phyloP scores from a whole-genome alignment of 2,888 invertebrate species.

The Flexamia atlantica region DNA sequence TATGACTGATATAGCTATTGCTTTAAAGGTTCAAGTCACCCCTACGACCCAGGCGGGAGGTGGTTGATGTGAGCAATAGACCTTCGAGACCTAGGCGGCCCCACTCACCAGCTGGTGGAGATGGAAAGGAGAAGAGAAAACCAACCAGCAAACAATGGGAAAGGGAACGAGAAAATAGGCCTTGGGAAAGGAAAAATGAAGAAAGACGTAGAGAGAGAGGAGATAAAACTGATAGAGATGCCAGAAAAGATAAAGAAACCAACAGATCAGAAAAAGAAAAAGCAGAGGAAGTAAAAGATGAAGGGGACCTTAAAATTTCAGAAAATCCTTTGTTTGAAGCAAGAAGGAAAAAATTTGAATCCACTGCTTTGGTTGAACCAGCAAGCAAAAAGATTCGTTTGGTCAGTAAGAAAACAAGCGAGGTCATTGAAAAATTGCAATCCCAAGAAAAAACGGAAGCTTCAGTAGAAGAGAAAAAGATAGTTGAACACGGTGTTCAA shows the following conservation, averaged over 20 bases:
- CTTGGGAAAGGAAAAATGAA: conserved; percentile 39
- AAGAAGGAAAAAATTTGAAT: conserved; percentile 57
- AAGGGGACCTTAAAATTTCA: conserved; percentile 18
- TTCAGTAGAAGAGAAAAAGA: conserved; percentile 4
- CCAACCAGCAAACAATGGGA: conserved; percentile 42
- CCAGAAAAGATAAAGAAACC: conserved; percentile 22
- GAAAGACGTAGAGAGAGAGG: conserved; percentile 34
- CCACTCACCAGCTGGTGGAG: conserved; percentile 41
- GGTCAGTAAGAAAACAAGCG: conserved; percentile 27
- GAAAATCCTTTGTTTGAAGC: conserved; percentile 61
- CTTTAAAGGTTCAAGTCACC: conserved; percentile 57
- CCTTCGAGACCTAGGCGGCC: conserved; percentile 12
- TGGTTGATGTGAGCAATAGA: conserved; percentile 16
- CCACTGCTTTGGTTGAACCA: conserved; percentile 49
- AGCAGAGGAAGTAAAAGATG: conserved; percentile 18
- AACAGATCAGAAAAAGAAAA: conserved; percentile 36
- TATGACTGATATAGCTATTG: too few species aligned
- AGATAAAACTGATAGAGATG: neutral
- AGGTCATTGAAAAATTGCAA: conserved; percentile 15
- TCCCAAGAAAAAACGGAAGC: conserved; percentile 7
- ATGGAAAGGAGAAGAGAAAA: conserved; percentile 42
- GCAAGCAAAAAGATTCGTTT: conserved; percentile 59
- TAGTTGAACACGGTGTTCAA: conserved; percentile 6
- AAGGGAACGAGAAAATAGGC: conserved; percentile 23
- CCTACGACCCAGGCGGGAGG: conserved; percentile 24